Conservation (phyloP, 2,888 invertebrate species). For the Troilus luridus region DNA sequence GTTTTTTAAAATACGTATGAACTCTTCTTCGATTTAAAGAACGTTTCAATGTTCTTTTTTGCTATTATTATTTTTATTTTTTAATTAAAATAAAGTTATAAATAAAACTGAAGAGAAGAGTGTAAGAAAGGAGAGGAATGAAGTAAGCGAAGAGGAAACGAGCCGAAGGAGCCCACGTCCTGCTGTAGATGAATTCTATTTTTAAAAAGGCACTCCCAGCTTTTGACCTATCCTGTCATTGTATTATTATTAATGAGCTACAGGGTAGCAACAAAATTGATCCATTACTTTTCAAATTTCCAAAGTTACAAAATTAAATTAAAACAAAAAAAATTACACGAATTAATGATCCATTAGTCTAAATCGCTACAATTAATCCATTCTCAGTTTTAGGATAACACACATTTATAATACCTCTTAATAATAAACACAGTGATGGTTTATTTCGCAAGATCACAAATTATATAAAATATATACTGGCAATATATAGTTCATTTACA, state of each 20-base stretch:
- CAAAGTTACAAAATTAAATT: not conserved
- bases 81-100: not conserved
- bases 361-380: not conserved
- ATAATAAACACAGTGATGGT: no score
- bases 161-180: not conserved
- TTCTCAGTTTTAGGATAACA: not conserved
- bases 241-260: constrained; percentile 23
- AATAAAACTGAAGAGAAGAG: not conserved
- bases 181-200: constrained; percentile 18
- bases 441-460: no score
- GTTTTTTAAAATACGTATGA: not conserved
- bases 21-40: not conserved
- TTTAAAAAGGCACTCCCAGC: constrained; percentile 32
- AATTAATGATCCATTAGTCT: not conserved
- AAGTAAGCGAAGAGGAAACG: not conserved
- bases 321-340: not conserved
- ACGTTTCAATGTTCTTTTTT: not conserved
- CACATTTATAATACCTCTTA: no score
- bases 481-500: no score
- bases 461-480: no score
- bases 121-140: not conserved
- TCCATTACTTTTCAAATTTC: not conserved
- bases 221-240: constrained; percentile 34
- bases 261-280: not conserved
- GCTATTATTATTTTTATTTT: not conserved